Percentiles rank a stretch among this genome's conserved stretches.
These are phyloP conservation scores for Hemicordylus capensis DNA, from an alignment of 2,113 vertebrate species.

Conservation along the genomic window DNA sequence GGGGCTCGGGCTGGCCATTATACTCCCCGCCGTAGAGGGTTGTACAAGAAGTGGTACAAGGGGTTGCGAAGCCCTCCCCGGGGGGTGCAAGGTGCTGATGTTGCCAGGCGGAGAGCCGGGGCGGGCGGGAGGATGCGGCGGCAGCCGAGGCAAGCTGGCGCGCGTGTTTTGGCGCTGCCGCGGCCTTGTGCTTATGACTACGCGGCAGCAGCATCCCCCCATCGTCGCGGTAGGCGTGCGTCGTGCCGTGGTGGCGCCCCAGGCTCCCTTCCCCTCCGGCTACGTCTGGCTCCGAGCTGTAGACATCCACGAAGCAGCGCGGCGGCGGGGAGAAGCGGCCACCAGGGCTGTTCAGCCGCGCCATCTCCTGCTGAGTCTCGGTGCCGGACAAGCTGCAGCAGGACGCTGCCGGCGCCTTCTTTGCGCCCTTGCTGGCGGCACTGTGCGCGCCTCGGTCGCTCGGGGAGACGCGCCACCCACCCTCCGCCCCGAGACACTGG, in stretches of 20 bases:
- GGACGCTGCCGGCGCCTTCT: neutral
- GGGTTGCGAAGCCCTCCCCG: conserved; percentile 6
- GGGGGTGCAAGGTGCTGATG: neutral
- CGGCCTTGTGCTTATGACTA: neutral
- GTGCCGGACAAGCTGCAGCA: conserved; percentile 1
- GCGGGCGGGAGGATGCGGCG: neutral
- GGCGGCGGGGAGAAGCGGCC: conserved; percentile 3
- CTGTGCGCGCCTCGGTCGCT: neutral
- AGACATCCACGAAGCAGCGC: neutral
- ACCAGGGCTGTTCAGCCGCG: neutral
- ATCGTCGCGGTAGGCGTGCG: neutral
- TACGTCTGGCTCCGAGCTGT: conserved; percentile 16
- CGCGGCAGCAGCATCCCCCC: neutral
- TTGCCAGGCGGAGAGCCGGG: neutral
- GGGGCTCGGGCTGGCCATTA: neutral
- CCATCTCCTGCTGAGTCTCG: conserved; percentile 4
- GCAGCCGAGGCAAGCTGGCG: neutral
- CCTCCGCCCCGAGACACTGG: neutral
- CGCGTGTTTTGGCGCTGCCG: neutral
- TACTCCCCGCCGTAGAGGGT: conserved; percentile 12
- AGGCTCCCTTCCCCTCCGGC: conserved; percentile 10
- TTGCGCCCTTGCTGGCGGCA: conserved; percentile 1
- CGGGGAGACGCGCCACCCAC: neutral
- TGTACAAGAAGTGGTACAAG: conserved; percentile 16
- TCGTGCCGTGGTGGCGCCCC: neutral